Percentiles rank a stretch among this genome's conserved stretches.
phyloP scores from a whole-genome alignment of 2,113 vertebrate species.

The Balaeniceps rex region DNA sequence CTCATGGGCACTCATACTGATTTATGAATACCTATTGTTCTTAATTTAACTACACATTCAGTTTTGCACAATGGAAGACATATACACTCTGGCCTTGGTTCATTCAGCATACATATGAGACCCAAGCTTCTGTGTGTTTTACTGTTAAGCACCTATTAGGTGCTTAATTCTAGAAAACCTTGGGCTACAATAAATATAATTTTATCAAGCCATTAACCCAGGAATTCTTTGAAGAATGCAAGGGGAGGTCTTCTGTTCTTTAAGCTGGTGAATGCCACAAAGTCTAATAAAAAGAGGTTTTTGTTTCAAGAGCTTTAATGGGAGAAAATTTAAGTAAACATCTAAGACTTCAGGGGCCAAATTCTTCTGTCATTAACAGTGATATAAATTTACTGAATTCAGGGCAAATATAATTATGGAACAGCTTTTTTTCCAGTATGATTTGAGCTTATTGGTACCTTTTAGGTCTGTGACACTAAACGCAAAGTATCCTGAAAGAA shows the following conservation, averaged over 20 bases:
- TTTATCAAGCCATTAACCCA: not conserved
- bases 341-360: not conserved
- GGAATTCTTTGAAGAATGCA: not conserved
- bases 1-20: conserved; percentile 53
- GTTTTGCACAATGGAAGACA: conserved; percentile 55
- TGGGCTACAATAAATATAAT: not conserved
- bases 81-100: not conserved
- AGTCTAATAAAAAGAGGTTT: not conserved
- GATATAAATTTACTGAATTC: not conserved
- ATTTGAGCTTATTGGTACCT: not conserved
- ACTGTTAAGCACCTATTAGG: not conserved
- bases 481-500: not conserved
- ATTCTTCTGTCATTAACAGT: not conserved
- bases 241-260: not conserved
- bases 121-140: not conserved
- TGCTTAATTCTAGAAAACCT: not conserved
- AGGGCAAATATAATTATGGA: not conserved
- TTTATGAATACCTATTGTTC: conserved; percentile 73
- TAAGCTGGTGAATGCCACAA: not conserved
- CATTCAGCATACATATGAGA: not conserved
- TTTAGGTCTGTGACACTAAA: not conserved
- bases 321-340: not conserved
- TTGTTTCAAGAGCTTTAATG: not conserved
- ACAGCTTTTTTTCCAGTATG: not conserved
- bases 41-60: conserved; percentile 62